These are phyloP conservation scores for Greenwoodochromis staneri DNA, from an alignment of 2,113 vertebrate species.

Conservation along the genomic window DNA sequence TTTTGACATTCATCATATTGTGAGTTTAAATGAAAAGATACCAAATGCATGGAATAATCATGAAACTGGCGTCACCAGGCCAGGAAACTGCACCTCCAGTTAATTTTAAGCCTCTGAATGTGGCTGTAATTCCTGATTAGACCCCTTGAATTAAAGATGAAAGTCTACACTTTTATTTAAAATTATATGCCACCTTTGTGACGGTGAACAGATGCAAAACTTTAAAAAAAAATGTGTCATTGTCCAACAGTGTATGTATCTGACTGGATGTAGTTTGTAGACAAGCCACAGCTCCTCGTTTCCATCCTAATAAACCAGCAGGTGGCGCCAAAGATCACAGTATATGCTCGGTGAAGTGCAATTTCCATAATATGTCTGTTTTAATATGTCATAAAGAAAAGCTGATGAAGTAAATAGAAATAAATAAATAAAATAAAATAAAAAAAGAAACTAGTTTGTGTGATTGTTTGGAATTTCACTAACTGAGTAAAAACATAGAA, in stretches of 20 bases:
- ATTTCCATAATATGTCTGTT: neutral
- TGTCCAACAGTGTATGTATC: neutral
- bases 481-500: neutral
- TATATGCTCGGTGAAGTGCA: neutral
- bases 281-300: neutral
- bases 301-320: neutral
- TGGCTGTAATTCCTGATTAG: neutral
- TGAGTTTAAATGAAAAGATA: neutral
- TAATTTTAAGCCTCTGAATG: neutral
- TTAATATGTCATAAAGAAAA: neutral
- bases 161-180: neutral
- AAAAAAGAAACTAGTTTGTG: neutral
- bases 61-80: neutral
- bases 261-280: neutral
- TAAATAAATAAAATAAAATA: neutral
- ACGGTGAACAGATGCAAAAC: neutral
- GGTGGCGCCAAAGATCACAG: neutral
- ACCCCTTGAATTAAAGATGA: neutral
- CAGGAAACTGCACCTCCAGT: neutral
- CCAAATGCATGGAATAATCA: neutral
- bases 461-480: neutral
- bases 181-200: neutral
- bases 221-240: fast-evolving
- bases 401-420: neutral
- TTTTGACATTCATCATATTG: neutral